These are phyloP conservation scores for Thalassoma bifasciatum DNA, from an alignment of 2,113 vertebrate species.

Conservation along the genomic window DNA sequence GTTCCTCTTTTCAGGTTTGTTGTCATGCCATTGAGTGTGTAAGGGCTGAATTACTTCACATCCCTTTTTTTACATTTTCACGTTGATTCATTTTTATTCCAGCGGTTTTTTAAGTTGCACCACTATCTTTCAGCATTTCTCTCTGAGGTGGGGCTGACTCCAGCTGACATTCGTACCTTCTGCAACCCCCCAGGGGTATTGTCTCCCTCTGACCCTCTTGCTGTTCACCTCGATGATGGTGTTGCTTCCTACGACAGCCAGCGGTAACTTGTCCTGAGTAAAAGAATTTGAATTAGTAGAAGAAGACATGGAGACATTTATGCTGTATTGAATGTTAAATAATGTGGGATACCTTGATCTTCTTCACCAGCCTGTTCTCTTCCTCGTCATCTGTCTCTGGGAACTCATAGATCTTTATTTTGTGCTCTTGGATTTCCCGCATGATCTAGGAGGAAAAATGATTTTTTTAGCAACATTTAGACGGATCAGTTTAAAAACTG, in stretches of 20 bases:
- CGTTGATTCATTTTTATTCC: too few species aligned
- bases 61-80: background rate
- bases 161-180: slow-evolving; percentile 86
- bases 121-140: too few species aligned
- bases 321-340: background rate
- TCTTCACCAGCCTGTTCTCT: slow-evolving; percentile 97
- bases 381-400: slow-evolving; percentile 98
- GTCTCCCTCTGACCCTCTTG: slow-evolving; percentile 95
- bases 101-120: too few species aligned
- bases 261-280: slow-evolving; percentile 93
- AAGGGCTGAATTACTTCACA: too few species aligned
- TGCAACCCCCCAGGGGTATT: slow-evolving; percentile 98
- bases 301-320: background rate
- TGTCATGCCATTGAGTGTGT: background rate
- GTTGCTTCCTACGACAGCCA: slow-evolving; percentile 98
- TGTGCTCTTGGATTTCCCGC: slow-evolving; percentile 99
- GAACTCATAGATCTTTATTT: slow-evolving; percentile 99
- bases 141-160: background rate
- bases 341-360: slow-evolving; percentile 88
- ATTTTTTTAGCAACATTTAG: background rate
- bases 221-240: slow-evolving; percentile 97
- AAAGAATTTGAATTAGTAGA: background rate
- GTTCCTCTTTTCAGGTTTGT: background rate
- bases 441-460: slow-evolving; percentile 88
- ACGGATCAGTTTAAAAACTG: background rate